Evolutionary conservation across 2,113 vertebrate genomes (phyloP), one percentile per base, ranked within the genome.

Genomic region (Kobus ellipsiprymnus): DNA sequence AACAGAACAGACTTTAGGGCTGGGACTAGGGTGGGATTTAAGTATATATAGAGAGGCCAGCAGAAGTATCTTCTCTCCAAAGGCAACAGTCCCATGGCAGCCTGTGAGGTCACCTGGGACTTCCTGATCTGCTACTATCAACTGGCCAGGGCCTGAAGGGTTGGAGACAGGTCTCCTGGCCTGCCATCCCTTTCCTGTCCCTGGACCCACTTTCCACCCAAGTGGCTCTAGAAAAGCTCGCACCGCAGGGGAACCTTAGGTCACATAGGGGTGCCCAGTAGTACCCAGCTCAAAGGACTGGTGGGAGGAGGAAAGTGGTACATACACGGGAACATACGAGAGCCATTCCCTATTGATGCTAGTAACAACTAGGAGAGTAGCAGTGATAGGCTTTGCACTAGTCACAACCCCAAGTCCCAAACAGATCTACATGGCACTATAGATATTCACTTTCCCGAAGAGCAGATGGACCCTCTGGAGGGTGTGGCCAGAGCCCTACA

Each of bases 141-240:
- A 15, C 52, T 7, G 19, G 9, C 55, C 10, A 4, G 54, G 48
- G 29, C 62, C 46, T 10, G 40, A 13, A 74, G 1, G 27, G 5
- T 29, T 44, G 13, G 62, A 25, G 54, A 46, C 5, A 3, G 13
- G 21, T 57, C 23, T 57, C 4, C 12, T 11, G 23, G 77, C 27
- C 12, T 57, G 14, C n/a, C 44, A 54, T 17, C 40, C 36, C 17
- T 2, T 27, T 62, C 15, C 44, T 77, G 30, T 67, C 60, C 48
- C 14, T 3, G 17, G 14, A 62, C 60, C 27, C 6, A 23, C 29
- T 46, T 89, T 30, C 5, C 0, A 0, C 5, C 6, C 1, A 21
- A 74, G 12, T 71, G 13, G 44, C 40, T 64, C 40, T 87, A 46
- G 46, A 64, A 29, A 46, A 94, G 9, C 23, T 77, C 1, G 3